phyloP scores from a whole-genome alignment of 1,140 invertebrate genomes.

The Cotesia chilonis region DNA sequence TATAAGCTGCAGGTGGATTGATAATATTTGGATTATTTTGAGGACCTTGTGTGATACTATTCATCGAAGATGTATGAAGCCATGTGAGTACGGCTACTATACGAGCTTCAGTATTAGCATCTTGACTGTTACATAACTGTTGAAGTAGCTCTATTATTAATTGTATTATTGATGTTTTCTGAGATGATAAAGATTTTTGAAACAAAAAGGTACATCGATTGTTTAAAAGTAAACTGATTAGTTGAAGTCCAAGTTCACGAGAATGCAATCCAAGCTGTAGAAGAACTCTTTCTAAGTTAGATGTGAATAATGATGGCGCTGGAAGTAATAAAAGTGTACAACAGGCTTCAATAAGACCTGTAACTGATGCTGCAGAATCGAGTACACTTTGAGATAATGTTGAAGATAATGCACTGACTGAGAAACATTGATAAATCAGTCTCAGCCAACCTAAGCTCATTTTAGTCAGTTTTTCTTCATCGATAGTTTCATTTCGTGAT shows the following conservation, averaged over 20 bases:
- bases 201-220: slow-evolving; percentile 62
- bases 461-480: slow-evolving; percentile 64
- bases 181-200: slow-evolving; percentile 54
- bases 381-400: slow-evolving; percentile 64
- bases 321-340: slow-evolving; percentile 79
- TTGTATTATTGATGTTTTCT: slow-evolving; percentile 68
- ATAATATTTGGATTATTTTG: slow-evolving; percentile 47
- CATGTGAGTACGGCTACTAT: slow-evolving; percentile 71
- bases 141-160: slow-evolving; percentile 83
- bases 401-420: slow-evolving; percentile 64
- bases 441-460: slow-evolving; percentile 74
- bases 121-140: slow-evolving; percentile 74
- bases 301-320: slow-evolving; percentile 70
- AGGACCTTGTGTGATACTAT: slow-evolving; percentile 47
- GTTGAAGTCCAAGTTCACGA: slow-evolving; percentile 68
- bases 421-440: slow-evolving; percentile 74
- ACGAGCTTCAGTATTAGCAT: slow-evolving; percentile 64
- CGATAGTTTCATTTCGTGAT: slow-evolving; percentile 57
- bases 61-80: slow-evolving; percentile 68
- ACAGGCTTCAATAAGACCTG: slow-evolving; percentile 76
- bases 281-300: slow-evolving; percentile 72
- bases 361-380: slow-evolving; percentile 71
- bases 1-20: slow-evolving; percentile 67
- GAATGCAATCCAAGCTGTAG: slow-evolving; percentile 71
- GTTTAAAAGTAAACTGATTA: slow-evolving; percentile 70